Evolutionary conservation across 2,888 invertebrate genomes (phyloP).

Genomic region (Pyrochroa serraticornis): DNA sequence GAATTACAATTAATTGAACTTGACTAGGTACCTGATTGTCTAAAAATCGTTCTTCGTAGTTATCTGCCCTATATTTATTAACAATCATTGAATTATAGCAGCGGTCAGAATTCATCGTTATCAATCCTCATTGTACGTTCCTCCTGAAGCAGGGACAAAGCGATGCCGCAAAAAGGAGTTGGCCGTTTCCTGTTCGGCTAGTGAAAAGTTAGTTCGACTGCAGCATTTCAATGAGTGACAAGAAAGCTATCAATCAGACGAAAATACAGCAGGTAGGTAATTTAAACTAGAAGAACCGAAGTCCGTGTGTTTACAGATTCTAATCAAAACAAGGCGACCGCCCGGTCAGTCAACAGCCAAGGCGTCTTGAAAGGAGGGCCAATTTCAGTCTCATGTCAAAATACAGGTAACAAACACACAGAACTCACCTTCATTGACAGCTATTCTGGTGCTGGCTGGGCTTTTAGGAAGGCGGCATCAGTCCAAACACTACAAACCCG

Average conservation of each 20-base stretch:
- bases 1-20: not conserved
- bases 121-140: no score
- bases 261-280: constrained; percentile 48
- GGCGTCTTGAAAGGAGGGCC: constrained; percentile 17
- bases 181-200: no score
- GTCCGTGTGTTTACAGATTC: constrained; percentile 53
- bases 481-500: constrained; percentile 51
- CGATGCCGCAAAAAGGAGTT: no score
- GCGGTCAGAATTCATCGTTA: no score
- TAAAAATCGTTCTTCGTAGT: no score
- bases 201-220: no score
- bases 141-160: no score
- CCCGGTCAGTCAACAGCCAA: constrained; percentile 44
- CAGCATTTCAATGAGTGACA: constrained; percentile 8
- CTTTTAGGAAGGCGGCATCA: constrained; percentile 35
- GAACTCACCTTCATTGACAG: constrained; percentile 20
- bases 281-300: constrained; percentile 52
- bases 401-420: constrained; percentile 20
- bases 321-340: constrained; percentile 54
- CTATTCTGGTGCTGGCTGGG: constrained; percentile 10
- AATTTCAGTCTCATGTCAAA: constrained; percentile 16
- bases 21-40: no score
- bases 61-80: no score
- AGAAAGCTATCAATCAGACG: constrained; percentile 30
- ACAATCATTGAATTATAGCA: no score